Evolutionary conservation across 2,113 vertebrate genomes (phyloP).

Genomic region (Diadophis punctatus): DNA sequence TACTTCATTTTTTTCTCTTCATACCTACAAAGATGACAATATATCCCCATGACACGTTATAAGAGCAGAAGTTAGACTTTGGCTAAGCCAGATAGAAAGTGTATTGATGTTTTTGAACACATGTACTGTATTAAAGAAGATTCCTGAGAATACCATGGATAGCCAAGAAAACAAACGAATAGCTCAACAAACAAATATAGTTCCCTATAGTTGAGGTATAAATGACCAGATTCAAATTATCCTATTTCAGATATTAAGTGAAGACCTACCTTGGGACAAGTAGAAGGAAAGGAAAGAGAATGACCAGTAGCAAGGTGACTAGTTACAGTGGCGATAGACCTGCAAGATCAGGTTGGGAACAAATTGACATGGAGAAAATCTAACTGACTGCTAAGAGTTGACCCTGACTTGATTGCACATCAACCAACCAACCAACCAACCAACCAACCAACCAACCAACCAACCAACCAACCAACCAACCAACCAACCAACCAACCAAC

Average conservation of each 20-base stretch:
- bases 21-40: neutral
- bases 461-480: neutral
- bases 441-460: neutral
- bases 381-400: neutral
- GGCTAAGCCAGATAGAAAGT: neutral
- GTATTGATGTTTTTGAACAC: neutral
- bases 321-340: neutral
- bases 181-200: neutral
- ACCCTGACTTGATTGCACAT: neutral
- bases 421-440: neutral
- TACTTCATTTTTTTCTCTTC: neutral
- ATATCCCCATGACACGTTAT: neutral
- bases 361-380: neutral
- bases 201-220: neutral
- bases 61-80: neutral
- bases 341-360: neutral
- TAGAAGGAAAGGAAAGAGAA: neutral
- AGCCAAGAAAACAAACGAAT: neutral
- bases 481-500: neutral
- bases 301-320: neutral
- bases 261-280: neutral
- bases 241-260: neutral
- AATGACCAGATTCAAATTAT: neutral
- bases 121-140: slow-evolving; percentile 41
- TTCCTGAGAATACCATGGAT: neutral